Conservation (phyloP, 1,140 invertebrate genomes). For the Aphis gossypii region DNA sequence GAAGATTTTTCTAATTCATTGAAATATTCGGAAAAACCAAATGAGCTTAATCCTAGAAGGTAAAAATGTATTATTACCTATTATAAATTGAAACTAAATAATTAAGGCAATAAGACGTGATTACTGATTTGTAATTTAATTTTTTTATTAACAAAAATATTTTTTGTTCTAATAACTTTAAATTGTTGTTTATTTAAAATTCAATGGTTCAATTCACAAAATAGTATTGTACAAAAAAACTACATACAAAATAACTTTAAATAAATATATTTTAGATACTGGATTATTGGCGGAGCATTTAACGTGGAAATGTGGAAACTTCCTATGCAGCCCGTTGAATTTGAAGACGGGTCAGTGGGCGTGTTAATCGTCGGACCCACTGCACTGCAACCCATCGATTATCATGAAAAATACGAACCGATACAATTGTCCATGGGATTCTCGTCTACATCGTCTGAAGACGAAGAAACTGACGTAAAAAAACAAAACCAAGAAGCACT, state of each 20-base stretch:
- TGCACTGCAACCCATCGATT: conserved; percentile 54
- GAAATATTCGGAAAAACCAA: conserved; percentile 63
- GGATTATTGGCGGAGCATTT: conserved; percentile 73
- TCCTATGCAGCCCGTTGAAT: conserved; percentile 70
- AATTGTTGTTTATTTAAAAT: not conserved
- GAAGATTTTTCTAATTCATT: conserved; percentile 63
- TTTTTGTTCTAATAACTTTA: not conserved
- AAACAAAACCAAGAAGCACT: conserved; percentile 53
- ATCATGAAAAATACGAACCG: conserved; percentile 60
- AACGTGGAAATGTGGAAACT: conserved; percentile 72
- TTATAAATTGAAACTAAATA: not conserved
- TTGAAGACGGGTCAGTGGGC: conserved; percentile 60
- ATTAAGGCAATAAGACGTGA: not conserved
- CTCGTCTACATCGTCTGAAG: conserved; percentile 44
- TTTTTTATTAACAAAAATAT: not conserved
- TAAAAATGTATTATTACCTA: not conserved
- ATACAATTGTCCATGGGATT: conserved; percentile 32
- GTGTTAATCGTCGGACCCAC: conserved; percentile 53
- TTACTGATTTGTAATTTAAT: not conserved
- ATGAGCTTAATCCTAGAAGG: conserved; percentile 74
- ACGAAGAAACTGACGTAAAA: conserved; percentile 60
- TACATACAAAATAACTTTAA: not conserved
- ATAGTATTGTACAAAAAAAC: not conserved
- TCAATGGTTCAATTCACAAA: not conserved
- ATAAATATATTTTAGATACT: conserved; percentile 62